Conservation (phyloP, 2,888 invertebrate genomes). For the Poecilobothrus nobilitatus region DNA sequence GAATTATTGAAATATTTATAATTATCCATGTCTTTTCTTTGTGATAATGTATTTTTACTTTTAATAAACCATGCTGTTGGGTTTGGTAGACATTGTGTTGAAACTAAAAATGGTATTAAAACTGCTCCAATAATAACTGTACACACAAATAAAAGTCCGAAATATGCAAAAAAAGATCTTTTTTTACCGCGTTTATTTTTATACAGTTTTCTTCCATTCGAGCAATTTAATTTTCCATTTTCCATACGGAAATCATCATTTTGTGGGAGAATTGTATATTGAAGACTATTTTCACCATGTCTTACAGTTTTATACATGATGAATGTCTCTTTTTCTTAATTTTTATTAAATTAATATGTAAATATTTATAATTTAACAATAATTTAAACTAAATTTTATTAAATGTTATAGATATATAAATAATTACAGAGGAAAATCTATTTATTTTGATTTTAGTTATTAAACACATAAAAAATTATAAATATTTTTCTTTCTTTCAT, state of each 20-base stretch:
- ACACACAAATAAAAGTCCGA: conserved; percentile 41
- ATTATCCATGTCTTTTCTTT: neutral
- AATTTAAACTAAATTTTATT: too few relatives aligned
- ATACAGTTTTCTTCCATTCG: conserved; percentile 36
- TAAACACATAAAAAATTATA: too few relatives aligned
- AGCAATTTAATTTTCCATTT: conserved; percentile 49
- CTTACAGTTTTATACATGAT: conserved; percentile 66
- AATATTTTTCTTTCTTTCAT: too few relatives aligned
- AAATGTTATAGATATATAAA: too few relatives aligned
- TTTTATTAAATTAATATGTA: too few relatives aligned
- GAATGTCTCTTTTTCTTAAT: neutral
- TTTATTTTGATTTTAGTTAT: too few relatives aligned
- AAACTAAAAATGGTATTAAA: conserved; percentile 40
- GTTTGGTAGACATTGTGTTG: conserved; percentile 40
- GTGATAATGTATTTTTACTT: conserved; percentile 33
- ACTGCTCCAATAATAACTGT: conserved; percentile 42
- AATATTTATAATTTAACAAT: too few relatives aligned
- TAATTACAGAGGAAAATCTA: too few relatives aligned
- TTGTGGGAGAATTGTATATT: conserved; percentile 65
- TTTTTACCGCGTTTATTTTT: conserved; percentile 29
- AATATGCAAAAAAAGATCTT: conserved; percentile 41
- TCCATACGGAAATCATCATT: conserved; percentile 57
- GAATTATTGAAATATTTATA: neutral
- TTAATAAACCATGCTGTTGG: conserved; percentile 42
- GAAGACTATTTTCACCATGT: conserved; percentile 64